phyloP scores from a whole-genome alignment of 2,113 vertebrate species.

The Lycaon pictus region DNA sequence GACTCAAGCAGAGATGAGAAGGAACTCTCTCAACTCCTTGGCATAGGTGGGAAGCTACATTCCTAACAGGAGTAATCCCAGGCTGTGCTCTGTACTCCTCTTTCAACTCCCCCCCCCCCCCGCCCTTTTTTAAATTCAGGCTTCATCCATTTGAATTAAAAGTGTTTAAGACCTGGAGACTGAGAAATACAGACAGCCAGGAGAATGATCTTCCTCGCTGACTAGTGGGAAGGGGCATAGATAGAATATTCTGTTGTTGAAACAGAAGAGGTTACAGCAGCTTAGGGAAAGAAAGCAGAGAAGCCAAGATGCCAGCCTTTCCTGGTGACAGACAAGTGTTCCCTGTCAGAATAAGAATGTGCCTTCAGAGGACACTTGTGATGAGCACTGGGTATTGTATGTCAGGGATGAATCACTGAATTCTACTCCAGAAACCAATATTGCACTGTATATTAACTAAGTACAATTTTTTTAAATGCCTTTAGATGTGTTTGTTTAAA shows the following conservation, averaged over 20 bases:
- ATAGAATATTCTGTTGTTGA: neutral
- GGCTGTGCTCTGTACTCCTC: neutral
- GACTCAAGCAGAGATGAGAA: neutral
- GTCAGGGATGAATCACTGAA: neutral
- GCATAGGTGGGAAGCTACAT: neutral
- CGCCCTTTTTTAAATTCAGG: neutral
- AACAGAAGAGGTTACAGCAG: neutral
- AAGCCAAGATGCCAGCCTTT: neutral
- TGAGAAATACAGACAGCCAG: neutral
- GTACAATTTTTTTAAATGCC: neutral
- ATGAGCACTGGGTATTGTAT: neutral
- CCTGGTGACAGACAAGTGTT: neutral
- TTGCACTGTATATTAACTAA: neutral
- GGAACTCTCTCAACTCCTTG: neutral
- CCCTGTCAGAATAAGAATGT: neutral
- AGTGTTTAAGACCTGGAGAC: neutral
- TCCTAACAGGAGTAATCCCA: neutral
- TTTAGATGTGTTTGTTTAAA: neutral
- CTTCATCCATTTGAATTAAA: neutral
- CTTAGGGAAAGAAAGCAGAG: neutral
- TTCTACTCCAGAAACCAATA: neutral
- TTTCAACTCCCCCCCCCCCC: neutral
- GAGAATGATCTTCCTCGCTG: neutral
- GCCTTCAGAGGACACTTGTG: neutral
- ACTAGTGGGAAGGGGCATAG: neutral